Evolutionary conservation across 1,140 invertebrate genomes (phyloP).

Genomic region (Drosophila ficusphila): DNA sequence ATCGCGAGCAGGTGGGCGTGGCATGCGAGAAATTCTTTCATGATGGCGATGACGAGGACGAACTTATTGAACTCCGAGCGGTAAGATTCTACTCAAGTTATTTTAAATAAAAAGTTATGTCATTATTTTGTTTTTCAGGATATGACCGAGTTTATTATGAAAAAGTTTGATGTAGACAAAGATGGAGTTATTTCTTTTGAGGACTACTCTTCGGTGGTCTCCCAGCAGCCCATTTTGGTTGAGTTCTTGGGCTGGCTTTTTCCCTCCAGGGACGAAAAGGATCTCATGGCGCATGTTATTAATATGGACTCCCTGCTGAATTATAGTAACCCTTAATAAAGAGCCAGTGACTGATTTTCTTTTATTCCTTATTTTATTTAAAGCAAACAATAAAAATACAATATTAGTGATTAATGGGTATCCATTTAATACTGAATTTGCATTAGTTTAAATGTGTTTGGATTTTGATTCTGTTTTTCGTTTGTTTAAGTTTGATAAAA

Average conservation of each 20-base stretch:
- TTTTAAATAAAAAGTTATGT: not conserved
- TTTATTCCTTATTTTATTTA: no score
- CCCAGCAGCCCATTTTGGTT: slow-evolving; percentile 88
- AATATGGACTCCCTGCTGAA: slow-evolving; percentile 28
- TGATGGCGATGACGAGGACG: slow-evolving; percentile 49
- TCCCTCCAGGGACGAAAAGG: slow-evolving; percentile 83
- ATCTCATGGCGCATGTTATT: slow-evolving; percentile 30
- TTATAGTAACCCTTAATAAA: not conserved
- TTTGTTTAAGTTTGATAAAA: no score
- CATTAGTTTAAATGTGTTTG: no score
- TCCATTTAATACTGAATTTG: no score
- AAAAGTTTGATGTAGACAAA: slow-evolving; percentile 90
- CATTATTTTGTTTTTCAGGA: not conserved
- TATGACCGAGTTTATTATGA: slow-evolving; percentile 88
- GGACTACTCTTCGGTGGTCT: slow-evolving; percentile 89
- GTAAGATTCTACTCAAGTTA: not conserved
- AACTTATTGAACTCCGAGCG: slow-evolving; percentile 32
- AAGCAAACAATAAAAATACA: no score
- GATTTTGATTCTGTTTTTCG: no score
- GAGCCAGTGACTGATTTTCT: no score
- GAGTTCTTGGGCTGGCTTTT: slow-evolving; percentile 92
- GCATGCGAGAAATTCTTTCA: slow-evolving; percentile 41
- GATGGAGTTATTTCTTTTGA: slow-evolving; percentile 90
- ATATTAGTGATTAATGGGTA: no score
- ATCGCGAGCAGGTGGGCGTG: slow-evolving; percentile 41